These are phyloP conservation scores for Cherax destructor DNA, from an alignment of 1,140 invertebrate species.

Conservation along the genomic window DNA sequence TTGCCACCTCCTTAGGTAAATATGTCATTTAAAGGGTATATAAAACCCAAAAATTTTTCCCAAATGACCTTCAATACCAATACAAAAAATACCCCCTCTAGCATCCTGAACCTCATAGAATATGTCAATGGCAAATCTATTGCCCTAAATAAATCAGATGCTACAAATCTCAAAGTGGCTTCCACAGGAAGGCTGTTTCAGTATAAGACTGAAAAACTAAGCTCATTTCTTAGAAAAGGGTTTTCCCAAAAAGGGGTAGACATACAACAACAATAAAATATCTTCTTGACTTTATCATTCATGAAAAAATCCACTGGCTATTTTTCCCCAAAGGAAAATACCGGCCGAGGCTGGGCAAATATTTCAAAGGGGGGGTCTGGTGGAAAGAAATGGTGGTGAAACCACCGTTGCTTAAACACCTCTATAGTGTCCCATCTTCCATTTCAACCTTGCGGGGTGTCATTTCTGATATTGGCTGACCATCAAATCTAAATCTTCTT, in stretches of 20 bases:
- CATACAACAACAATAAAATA: conserved; percentile 40
- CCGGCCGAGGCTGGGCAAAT: conserved; percentile 31
- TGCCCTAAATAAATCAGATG: not conserved
- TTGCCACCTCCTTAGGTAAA: not conserved
- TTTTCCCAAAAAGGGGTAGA: conserved; percentile 1
- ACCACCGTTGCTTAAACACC: conserved; percentile 95
- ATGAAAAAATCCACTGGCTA: conserved; percentile 44
- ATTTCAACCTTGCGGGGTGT: conserved; percentile 93
- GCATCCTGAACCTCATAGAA: not conserved
- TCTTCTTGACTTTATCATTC: conserved; percentile 51
- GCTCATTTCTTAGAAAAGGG: not conserved
- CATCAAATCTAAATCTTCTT: conserved; percentile 94
- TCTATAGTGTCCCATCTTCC: conserved; percentile 98
- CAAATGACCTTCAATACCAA: not conserved
- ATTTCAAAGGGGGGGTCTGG: conserved; percentile 39
- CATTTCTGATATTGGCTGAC: conserved; percentile 95
- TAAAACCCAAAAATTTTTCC: not conserved
- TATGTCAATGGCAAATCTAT: conserved; percentile 5
- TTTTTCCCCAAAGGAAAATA: conserved; percentile 25
- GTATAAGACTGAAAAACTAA: not conserved
- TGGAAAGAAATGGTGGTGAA: not conserved
- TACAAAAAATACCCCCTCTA: not conserved
- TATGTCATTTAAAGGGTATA: not conserved
- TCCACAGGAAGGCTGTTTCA: conserved; percentile 1
- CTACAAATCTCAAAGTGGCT: conserved; percentile 6